Base-by-base conservation (phyloP, 2,113 vertebrate genomes). In the Ia io region DNA sequence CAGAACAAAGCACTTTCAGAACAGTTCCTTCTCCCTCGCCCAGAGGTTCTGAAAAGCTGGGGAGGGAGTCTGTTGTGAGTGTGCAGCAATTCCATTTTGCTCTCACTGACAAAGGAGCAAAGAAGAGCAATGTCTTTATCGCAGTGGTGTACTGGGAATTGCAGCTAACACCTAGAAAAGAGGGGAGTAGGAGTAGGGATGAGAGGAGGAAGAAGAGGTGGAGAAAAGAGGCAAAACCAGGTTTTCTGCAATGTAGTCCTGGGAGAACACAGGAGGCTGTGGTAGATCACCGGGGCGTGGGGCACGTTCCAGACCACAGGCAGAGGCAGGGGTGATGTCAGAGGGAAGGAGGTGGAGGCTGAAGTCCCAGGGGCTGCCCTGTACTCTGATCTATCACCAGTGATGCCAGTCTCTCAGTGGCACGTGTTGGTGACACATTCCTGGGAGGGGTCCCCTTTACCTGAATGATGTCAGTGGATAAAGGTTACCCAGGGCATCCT, bases 261-360 rank as follows among this genome's bases (percentile, higher is more conserved):
- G 3, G 71, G 18, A 35, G 51, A 56, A 69, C 1, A 37, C 42
- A 82, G 67, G 61, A 8, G 14, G 3, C 3, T 2, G 1, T 10
- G 2, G 12, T 35, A 25, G 59, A 53, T 11, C 67, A 2, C 7
- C 4, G 2, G 44, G 30, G 40, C 8, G 23, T 77, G 12, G n/a
- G 47, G 84, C 35, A 23, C 2, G 8, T 44, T 80, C n/a, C 71
- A 30, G 78, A 37, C 25, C 59, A 30, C 14, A 5, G 35, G 35
- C 0, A 0, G 18, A 22, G n/a, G 12, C 42, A 49, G 30, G 1
- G 35, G 10, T 12, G 59, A 22, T 3, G 7, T 14, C 35, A 28
- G 11, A n/a, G 69, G 23, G 22, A 44, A 14, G 35, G 35, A 9
- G 23, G 49, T 3, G 10, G 35, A 49, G 25, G 69, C 12, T 56